These are phyloP conservation scores for Fabriciana adippe DNA, from an alignment of 2,888 invertebrate species.

Conservation along the genomic window DNA sequence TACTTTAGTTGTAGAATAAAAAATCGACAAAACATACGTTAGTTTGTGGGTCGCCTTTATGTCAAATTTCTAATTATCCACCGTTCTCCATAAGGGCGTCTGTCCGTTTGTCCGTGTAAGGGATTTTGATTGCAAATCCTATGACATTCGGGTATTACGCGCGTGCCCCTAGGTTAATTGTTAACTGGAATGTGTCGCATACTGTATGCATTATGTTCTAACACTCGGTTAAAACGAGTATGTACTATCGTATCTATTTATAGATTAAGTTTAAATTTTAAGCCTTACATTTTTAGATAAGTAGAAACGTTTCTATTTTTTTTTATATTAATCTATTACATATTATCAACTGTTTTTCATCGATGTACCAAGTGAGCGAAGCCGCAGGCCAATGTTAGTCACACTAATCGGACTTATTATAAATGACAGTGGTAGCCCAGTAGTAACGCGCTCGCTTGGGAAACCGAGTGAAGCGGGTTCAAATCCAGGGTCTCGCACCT, in stretches of 20 bases:
- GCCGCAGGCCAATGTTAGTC: too few species aligned
- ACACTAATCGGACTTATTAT: too few species aligned
- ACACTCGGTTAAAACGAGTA: neutral
- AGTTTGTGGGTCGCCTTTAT: neutral
- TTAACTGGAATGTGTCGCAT: slow-evolving; percentile 25
- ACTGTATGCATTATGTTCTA: slow-evolving; percentile 13
- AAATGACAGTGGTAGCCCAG: too few species aligned
- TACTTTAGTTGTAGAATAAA: too few species aligned
- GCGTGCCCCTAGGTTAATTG: slow-evolving; percentile 38
- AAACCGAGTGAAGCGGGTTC: too few species aligned
- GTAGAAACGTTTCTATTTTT: too few species aligned
- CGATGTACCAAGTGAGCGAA: too few species aligned
- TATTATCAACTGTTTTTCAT: too few species aligned
- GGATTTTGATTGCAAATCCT: slow-evolving; percentile 57
- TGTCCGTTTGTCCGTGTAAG: slow-evolving; percentile 21
- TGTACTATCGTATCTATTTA: neutral
- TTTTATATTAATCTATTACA: too few species aligned
- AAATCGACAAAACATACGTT: slow-evolving; percentile 5
- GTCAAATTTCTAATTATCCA: slow-evolving; percentile 21
- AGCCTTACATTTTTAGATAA: too few species aligned
- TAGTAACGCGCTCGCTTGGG: too few species aligned
- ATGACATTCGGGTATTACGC: slow-evolving; percentile 50
- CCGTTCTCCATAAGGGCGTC: slow-evolving; percentile 1
- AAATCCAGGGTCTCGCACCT: too few species aligned
- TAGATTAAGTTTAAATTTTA: neutral